Conservation (phyloP, 2,797 vertebrate species). For the Morelia viridis region DNA sequence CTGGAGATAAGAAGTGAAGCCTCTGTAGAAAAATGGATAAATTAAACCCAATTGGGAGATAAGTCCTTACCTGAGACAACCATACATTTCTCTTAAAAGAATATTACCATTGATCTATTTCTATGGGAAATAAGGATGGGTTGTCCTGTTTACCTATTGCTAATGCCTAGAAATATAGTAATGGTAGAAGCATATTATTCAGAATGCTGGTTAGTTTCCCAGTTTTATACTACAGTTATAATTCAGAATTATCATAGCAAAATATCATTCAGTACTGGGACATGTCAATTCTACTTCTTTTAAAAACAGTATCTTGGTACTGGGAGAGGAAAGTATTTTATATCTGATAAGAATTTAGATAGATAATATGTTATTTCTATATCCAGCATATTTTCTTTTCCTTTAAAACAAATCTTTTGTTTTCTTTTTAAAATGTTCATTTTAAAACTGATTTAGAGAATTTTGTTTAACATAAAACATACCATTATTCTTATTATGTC, state of each 20-base stretch:
- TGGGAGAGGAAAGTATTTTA: background rate
- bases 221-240: background rate
- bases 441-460: background rate
- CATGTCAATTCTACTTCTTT: background rate
- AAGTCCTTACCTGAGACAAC: background rate
- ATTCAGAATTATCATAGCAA: background rate
- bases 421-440: background rate
- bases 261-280: background rate
- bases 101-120: background rate
- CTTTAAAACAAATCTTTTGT: background rate
- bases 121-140: background rate
- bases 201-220: background rate
- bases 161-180: background rate
- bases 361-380: background rate
- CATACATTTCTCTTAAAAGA: slow-evolving; percentile 2
- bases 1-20: background rate
- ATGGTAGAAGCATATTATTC: background rate
- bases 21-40: background rate
- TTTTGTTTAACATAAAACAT: background rate
- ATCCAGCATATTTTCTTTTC: background rate
- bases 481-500: background rate
- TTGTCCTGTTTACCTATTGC: background rate
- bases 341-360: too few relatives aligned
- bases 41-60: background rate
- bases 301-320: background rate